Conservation (phyloP, 2,797 vertebrate species). For the Lutra lutra region DNA sequence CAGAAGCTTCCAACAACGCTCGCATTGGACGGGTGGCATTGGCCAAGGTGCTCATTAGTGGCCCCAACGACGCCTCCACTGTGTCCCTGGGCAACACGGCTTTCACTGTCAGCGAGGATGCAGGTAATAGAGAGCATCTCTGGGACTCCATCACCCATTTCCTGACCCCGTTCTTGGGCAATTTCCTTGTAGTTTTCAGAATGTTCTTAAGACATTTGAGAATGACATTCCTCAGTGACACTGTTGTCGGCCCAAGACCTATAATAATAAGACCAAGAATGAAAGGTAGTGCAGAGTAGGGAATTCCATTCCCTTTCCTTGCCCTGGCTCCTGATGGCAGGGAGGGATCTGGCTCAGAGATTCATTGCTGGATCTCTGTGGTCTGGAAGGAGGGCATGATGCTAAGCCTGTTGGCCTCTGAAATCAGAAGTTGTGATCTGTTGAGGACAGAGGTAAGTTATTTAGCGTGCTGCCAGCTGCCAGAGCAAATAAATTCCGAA, state of each 20-base stretch:
- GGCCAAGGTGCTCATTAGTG: constrained; percentile 92
- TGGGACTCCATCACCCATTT: neutral
- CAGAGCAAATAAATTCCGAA: neutral
- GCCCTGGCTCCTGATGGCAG: neutral
- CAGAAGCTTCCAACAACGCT: constrained; percentile 92
- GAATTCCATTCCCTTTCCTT: neutral
- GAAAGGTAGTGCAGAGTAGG: neutral
- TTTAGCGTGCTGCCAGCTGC: neutral
- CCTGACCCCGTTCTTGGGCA: neutral
- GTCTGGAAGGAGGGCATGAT: neutral
- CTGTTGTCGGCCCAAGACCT: neutral
- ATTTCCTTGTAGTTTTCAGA: neutral
- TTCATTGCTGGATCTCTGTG: neutral
- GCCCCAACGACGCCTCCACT: constrained; percentile 96
- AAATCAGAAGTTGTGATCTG: neutral
- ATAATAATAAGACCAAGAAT: neutral
- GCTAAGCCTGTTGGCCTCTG: neutral
- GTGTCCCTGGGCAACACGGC: constrained; percentile 93
- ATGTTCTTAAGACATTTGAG: neutral
- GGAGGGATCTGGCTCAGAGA: neutral
- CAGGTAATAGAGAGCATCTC: constrained; percentile 87
- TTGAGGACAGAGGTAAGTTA: neutral
- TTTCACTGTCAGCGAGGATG: constrained; percentile 95
- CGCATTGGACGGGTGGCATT: constrained; percentile 88
- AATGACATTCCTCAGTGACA: neutral